Conservation (phyloP, 2,113 vertebrate genomes). For the Python bivittatus region DNA sequence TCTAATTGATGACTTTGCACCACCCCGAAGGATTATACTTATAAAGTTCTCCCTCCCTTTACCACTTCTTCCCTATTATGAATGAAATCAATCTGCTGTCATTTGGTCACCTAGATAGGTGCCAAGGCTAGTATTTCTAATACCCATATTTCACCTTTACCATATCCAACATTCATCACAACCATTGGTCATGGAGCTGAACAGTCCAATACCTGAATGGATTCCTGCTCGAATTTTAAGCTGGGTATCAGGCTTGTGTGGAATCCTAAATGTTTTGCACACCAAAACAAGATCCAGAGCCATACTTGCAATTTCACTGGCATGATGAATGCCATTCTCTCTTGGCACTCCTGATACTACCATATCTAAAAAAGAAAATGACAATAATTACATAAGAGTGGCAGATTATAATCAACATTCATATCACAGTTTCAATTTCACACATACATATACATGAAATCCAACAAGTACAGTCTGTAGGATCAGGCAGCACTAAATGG, state of each 20-base stretch:
- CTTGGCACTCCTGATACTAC: conserved; percentile 81
- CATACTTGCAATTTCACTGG: conserved; percentile 81
- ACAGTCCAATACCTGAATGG: conserved; percentile 73
- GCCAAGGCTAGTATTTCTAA: neutral
- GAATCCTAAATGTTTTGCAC: conserved; percentile 82
- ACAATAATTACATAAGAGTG: neutral
- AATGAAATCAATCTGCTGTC: neutral
- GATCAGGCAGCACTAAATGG: neutral
- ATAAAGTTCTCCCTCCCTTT: too few species aligned
- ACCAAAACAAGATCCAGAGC: conserved; percentile 81
- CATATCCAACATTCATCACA: neutral
- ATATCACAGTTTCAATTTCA: neutral
- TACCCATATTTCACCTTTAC: neutral
- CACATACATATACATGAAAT: neutral
- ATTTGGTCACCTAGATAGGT: neutral
- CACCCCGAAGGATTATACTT: neutral
- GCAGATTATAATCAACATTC: neutral
- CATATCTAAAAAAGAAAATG: conserved; percentile 76
- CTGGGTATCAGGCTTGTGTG: conserved; percentile 78
- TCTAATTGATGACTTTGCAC: neutral
- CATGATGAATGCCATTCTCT: conserved; percentile 81
- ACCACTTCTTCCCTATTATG: neutral
- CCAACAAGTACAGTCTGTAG: neutral
- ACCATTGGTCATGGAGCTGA: neutral
- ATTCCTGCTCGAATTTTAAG: conserved; percentile 84